A percentile compares a stretch with the other conserved stretches of the same genome.
phyloP scores from a whole-genome alignment of 2,888 invertebrate genomes.

The Nipponacmea schrenckii region DNA sequence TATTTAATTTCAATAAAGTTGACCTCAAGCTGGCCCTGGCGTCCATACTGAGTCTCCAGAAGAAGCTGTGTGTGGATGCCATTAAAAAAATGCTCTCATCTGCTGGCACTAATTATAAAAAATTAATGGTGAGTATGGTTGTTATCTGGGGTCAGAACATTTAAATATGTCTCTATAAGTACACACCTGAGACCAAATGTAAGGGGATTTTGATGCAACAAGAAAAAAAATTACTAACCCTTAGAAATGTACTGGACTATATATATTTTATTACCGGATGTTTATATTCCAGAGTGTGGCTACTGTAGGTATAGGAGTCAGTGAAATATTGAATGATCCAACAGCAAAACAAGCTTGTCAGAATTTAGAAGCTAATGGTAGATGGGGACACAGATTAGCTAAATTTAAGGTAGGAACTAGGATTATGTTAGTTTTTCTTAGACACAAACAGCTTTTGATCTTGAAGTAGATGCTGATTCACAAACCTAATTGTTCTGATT shows the following conservation, averaged over 20 bases:
- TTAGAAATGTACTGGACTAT: too few relatives aligned
- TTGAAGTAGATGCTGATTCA: too few relatives aligned
- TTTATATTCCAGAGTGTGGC: slow-evolving; percentile 40
- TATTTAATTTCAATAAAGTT: slow-evolving; percentile 45
- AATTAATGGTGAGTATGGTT: slow-evolving; percentile 43
- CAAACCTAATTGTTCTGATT: too few relatives aligned
- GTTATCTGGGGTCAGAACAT: not conserved
- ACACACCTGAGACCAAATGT: too few relatives aligned
- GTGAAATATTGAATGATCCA: slow-evolving; percentile 42
- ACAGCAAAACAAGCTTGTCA: slow-evolving; percentile 39
- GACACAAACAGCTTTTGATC: too few relatives aligned
- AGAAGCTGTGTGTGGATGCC: slow-evolving; percentile 37
- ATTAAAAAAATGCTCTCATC: slow-evolving; percentile 44
- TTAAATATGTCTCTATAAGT: not conserved
- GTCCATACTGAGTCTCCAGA: slow-evolving; percentile 38
- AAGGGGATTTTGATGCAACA: too few relatives aligned
- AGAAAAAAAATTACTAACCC: too few relatives aligned
- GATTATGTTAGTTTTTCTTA: not conserved
- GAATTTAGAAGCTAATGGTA: slow-evolving; percentile 44
- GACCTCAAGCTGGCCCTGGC: slow-evolving; percentile 51
- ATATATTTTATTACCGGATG: too few relatives aligned
- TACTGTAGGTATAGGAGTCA: slow-evolving; percentile 49
- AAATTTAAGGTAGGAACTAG: slow-evolving; percentile 50
- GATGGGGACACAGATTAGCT: slow-evolving; percentile 55
- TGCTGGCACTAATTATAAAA: slow-evolving; percentile 52